Percentiles rank a stretch among this genome's conserved stretches.
Conservation (phyloP, 2,888 invertebrate species). For the Ormyrus thymus region DNA sequence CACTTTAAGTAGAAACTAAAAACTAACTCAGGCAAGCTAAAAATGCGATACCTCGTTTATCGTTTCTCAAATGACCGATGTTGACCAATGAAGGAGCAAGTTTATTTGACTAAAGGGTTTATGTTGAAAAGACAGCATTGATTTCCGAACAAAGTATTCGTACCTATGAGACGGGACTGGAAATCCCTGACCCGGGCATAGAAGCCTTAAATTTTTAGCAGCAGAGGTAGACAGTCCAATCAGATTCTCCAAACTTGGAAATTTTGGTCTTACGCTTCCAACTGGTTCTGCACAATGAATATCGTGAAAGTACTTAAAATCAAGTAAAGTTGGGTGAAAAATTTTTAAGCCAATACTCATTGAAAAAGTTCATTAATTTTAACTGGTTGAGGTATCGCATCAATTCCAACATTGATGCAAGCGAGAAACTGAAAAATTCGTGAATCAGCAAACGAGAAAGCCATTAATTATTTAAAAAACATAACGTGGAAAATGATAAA, state of each 20-base stretch:
- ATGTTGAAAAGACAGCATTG: not conserved
- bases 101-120: not conserved
- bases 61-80: not conserved
- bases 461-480: conserved; percentile 30
- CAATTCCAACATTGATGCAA: conserved; percentile 16
- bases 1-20: conserved; percentile 44
- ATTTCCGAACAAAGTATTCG: conserved; percentile 58
- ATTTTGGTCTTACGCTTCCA: conserved; percentile 80
- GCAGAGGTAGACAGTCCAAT: conserved; percentile 65
- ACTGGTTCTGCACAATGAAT: conserved; percentile 76
- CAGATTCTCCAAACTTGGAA: conserved; percentile 74
- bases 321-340: not conserved
- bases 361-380: not conserved
- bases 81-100: not conserved
- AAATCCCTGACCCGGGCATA: conserved; percentile 85
- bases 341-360: not conserved
- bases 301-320: not conserved
- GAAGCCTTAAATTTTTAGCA: conserved; percentile 77
- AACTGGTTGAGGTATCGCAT: not conserved
- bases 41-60: conserved; percentile 56
- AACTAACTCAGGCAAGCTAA: conserved; percentile 26
- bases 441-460: conserved; percentile 55
- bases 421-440: not conserved
- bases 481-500: conserved; percentile 15
- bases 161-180: conserved; percentile 80